Conservation (phyloP, 2,888 invertebrate species). For the Gibbula magus region DNA sequence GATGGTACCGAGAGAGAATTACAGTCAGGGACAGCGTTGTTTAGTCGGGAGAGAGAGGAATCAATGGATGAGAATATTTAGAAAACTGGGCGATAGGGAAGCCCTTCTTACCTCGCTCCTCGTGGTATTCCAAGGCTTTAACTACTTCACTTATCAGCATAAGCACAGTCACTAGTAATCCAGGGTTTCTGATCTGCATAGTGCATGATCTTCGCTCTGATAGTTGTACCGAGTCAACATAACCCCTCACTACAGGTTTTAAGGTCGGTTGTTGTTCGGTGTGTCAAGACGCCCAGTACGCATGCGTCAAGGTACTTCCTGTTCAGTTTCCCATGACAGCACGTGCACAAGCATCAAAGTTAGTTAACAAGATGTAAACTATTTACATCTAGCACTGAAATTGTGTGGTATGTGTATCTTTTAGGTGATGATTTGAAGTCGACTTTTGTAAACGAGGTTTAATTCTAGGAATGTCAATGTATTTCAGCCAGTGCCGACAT, state of each 20-base stretch:
- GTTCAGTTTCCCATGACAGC: slow-evolving; percentile 21
- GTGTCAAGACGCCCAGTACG: slow-evolving; percentile 14
- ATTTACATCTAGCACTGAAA: not conserved
- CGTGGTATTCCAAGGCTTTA: not conserved
- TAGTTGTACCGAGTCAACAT: slow-evolving; percentile 6
- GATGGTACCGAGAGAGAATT: not conserved
- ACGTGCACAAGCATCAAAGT: slow-evolving; percentile 13
- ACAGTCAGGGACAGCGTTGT: not conserved
- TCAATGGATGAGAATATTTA: not conserved
- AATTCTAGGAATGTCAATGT: no score
- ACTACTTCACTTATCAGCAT: not conserved
- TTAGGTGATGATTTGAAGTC: not conserved
- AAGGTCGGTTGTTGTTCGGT: slow-evolving; percentile 23
- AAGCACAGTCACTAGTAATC: not conserved
- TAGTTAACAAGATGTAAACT: slow-evolving; percentile 4
- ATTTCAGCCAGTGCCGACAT: not conserved
- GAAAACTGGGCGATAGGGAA: not conserved
- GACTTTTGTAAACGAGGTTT: not conserved
- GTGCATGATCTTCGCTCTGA: not conserved
- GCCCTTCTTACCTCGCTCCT: not conserved
- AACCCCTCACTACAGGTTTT: slow-evolving; percentile 16
- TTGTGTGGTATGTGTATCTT: not conserved
- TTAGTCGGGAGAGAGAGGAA: not conserved
- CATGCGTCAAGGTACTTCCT: slow-evolving; percentile 21
- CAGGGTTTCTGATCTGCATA: slow-evolving; percentile 6